Evolutionary conservation across 2,113 vertebrate species (phyloP).

Genomic region (Hippocampus guttulatus): DNA sequence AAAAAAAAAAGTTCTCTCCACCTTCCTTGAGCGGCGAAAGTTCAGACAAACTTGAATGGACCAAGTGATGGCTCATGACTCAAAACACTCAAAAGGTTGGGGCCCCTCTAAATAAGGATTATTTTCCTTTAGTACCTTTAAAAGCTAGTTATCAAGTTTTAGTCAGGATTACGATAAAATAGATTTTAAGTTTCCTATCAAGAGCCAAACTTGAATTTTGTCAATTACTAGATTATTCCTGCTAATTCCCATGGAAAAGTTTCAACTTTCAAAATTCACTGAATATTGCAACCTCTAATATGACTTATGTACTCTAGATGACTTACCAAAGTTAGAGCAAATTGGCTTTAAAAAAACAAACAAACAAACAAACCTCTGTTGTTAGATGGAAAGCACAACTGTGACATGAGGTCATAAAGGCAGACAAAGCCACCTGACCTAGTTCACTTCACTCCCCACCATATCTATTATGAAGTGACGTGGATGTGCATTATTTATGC

Average conservation of each 20-base stretch:
- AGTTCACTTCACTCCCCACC: slow-evolving; percentile 58
- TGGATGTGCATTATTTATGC: slow-evolving; percentile 62
- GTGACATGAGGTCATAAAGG: slow-evolving; percentile 21
- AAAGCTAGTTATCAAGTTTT: too few species aligned
- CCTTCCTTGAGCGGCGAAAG: too few species aligned
- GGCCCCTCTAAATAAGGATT: too few species aligned
- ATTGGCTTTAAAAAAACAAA: neutral
- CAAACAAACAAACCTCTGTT: neutral
- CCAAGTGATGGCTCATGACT: neutral
- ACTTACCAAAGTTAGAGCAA: neutral
- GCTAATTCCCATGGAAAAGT: neutral
- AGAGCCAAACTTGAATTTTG: neutral
- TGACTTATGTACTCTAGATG: neutral
- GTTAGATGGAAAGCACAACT: neutral
- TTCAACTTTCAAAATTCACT: neutral
- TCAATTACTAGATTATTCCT: neutral
- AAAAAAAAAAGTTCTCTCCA: too few species aligned
- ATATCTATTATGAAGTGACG: slow-evolving; percentile 65
- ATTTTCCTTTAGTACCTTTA: too few species aligned
- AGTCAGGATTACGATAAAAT: too few species aligned
- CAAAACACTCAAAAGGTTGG: neutral
- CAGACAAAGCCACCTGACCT: slow-evolving; percentile 54
- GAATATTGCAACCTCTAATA: neutral
- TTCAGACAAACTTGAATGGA: neutral
- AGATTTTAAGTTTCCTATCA: neutral